A percentile compares a stretch with the other conserved stretches of the same genome.
Evolutionary conservation across 2,888 invertebrate genomes (phyloP).

Genomic region (Oscheius sp.): DNA sequence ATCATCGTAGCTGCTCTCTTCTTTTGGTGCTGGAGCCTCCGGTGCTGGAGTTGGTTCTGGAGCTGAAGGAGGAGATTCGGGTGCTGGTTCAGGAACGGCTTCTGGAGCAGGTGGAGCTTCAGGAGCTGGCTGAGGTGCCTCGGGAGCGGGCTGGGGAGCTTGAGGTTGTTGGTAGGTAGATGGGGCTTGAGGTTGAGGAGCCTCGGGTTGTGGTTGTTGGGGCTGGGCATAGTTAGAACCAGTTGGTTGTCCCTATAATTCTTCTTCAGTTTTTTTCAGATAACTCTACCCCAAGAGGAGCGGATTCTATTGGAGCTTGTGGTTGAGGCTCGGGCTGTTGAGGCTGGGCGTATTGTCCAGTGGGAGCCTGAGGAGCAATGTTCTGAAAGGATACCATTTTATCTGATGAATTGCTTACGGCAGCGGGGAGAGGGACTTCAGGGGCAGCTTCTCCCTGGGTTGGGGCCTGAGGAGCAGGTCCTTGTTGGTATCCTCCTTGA

Average conservation of each 20-base stretch:
- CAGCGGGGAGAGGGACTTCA: conserved; percentile 28
- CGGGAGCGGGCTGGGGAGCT: conserved; percentile 12
- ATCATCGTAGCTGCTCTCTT: conserved; percentile 60
- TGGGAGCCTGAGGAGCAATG: neutral
- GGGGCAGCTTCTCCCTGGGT: conserved; percentile 2
- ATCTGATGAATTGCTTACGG: no score
- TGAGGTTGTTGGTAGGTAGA: conserved; percentile 13
- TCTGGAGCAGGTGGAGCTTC: conserved; percentile 33
- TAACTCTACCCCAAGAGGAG: conserved; percentile 24
- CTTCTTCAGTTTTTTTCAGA: conserved; percentile 28
- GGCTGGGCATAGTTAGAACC: conserved; percentile 23
- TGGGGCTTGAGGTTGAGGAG: conserved; percentile 14
- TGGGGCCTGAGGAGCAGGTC: conserved; percentile 29
- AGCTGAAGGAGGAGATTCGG: conserved; percentile 1
- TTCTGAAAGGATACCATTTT: no score
- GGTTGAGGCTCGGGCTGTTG: conserved; percentile 38
- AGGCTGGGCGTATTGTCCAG: conserved; percentile 11
- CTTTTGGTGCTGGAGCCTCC: conserved; percentile 26
- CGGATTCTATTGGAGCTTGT: conserved; percentile 36
- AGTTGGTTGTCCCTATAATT: conserved; percentile 30
- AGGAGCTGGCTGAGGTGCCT: neutral
- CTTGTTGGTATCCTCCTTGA: conserved; percentile 34
- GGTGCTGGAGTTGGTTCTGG: conserved; percentile 20
- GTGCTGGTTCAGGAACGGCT: conserved; percentile 25
- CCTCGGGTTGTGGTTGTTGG: conserved; percentile 26